Evolutionary conservation across 2,888 invertebrate species (phyloP), one percentile per base, ranked within the genome.

Genomic region (Venustoraphidia nigricollis): DNA sequence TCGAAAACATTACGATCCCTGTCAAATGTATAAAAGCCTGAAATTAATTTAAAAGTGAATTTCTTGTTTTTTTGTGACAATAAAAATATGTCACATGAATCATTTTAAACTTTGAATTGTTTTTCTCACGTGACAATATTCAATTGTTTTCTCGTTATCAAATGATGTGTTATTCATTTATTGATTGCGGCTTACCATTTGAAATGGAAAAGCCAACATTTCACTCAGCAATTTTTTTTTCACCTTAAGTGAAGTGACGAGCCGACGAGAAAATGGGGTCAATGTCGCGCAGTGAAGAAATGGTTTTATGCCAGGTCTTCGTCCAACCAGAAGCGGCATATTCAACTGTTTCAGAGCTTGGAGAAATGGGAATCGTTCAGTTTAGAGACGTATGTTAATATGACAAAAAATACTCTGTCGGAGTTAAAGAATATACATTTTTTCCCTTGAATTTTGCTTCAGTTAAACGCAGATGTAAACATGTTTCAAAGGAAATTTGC

Each of bases 301-400:
- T 69, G 68, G 66, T 64, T 46, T 60, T 68, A 51, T 68, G 68
- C 62, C 80, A 80, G 64, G 68, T 80, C 53, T 80, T 77, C 61
- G 70, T 80, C 51, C 79, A 80, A 59, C 73, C 77, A 34, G 80
- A 80, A 60, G 73, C 79, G n/a, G 77, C 78, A 13, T 80, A 80
- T 62, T 70, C 72, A 49, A 77, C 77, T 54, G 73, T 81, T 35
- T 76, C 79, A 10, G 78, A 80, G 58, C 67, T 80, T 45, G 80
- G 80, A 39, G 80, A 81, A 62, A 68, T 78, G 34, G 80, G 79
- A 50, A 66, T 78, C 43, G 77, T 78, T 13, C 79, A 81, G 64
- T 81, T 80, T 62, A 68, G 77, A 58, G 79, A 79, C 65, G 77
- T 79, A 63, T 71, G 74, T 70, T 8, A 37, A 17, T 17, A 17